Percentiles rank a stretch among this genome's conserved stretches.
Evolutionary conservation across 37 sponge, comb jelly and placozoan genomes (phyloP).

Genomic region (Ephydatia muelleri): DNA sequence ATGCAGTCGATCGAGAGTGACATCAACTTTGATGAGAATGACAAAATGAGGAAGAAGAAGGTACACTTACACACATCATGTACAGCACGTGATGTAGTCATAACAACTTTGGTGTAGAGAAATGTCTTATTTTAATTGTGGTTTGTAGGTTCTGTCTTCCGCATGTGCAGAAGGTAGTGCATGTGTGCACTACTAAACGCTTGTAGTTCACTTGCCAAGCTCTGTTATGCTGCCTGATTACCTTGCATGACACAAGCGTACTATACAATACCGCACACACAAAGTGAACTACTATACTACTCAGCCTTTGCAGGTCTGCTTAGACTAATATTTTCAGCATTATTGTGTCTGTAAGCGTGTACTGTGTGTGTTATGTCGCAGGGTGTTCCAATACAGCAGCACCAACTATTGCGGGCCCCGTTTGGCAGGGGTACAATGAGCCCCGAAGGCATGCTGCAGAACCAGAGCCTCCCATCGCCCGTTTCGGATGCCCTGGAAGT

Average conservation of each 20-base stretch:
- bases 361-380: neutral
- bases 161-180: neutral
- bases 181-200: neutral
- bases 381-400: neutral
- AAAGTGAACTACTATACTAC: too few species aligned
- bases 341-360: too few species aligned
- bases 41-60: constrained; percentile 64
- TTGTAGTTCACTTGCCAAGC: neutral
- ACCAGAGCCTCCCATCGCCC: constrained; percentile 74
- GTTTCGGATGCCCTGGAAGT: constrained; percentile 77
- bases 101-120: too few species aligned
- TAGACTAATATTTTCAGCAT: too few species aligned
- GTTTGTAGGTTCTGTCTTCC: too few species aligned
- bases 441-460: constrained; percentile 49
- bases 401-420: neutral
- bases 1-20: constrained; percentile 74
- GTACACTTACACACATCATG: too few species aligned
- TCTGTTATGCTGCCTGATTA: neutral
- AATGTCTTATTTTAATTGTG: too few species aligned
- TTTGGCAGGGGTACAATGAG: constrained; percentile 55
- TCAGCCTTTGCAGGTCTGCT: too few species aligned
- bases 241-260: neutral
- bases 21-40: constrained; percentile 60
- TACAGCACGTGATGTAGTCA: too few species aligned
- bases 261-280: constrained; percentile 6